Evolutionary conservation across 2,113 vertebrate species (phyloP).

Genomic region (Fulmarus glacialis): DNA sequence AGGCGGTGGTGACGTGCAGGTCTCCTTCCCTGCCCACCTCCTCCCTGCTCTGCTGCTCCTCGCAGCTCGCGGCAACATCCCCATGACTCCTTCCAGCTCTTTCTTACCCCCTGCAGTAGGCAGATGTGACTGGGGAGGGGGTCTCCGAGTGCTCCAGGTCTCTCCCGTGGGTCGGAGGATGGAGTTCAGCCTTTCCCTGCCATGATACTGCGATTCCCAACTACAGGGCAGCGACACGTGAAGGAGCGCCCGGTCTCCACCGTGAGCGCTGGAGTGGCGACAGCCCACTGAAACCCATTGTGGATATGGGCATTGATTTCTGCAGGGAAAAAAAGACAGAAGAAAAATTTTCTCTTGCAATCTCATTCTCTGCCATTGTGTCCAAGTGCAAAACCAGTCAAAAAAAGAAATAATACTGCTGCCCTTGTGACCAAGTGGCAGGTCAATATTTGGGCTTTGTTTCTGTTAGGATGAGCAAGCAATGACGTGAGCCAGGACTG

Average conservation of each 20-base stretch:
- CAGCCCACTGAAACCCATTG: not conserved
- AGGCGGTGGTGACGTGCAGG: not conserved
- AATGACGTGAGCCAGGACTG: fast-evolving
- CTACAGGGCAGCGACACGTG: fast-evolving
- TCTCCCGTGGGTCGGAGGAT: not conserved
- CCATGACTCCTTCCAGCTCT: not conserved
- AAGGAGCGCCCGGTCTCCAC: not conserved
- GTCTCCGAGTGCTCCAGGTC: not conserved
- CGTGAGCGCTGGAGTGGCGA: not conserved
- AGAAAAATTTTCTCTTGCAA: not conserved
- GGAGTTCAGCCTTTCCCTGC: not conserved
- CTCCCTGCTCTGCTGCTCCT: not conserved
- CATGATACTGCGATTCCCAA: fast-evolving
- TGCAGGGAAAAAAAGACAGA: not conserved
- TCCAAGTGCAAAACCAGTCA: not conserved
- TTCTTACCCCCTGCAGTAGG: not conserved
- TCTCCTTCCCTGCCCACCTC: not conserved
- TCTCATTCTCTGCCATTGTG: not conserved
- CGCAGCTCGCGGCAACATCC: not conserved
- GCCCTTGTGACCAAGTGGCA: not conserved
- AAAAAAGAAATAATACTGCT: not conserved
- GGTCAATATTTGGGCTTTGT: not conserved
- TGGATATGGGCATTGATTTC: not conserved
- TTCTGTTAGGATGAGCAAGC: not conserved
- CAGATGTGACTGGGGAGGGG: fast-evolving